Base-by-base conservation (phyloP, 2,888 invertebrate genomes). In the Deroplatys truncata region DNA sequence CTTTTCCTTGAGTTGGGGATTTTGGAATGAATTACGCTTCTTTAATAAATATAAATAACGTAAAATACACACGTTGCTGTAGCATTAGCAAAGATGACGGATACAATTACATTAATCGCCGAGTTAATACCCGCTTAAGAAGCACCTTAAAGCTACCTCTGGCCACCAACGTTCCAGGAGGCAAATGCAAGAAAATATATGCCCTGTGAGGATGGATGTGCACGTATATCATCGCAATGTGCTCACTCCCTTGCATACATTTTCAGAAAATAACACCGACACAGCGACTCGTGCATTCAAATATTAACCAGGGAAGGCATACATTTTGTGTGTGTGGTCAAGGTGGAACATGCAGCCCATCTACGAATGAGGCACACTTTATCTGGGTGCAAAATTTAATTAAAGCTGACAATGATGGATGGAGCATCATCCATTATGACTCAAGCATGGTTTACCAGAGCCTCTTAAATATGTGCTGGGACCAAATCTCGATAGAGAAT, bases 371-470 rank as follows among this genome's bases (percentile, higher is more conserved):
- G 84, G 28, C 16, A 84, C 84, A 25, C 43, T 28, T 86, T 86
- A 86, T 86, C 86, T 89, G 85, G 82, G 89, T 89, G 86, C 86
- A 86, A 29, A 89, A 89, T 89, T 89, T 86, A 89, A 89, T 89
- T 85, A 89, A 72, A 72, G 84, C 86, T 35, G 89, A 89, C 89
- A 86, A 83, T 89, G 89, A 89, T 86, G 89, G 89, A 89, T 89
- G 82, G 83, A 82, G 25, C 43, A 82, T 85, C 85, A 89, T 85
- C 49, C 72, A 56, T 87, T 72, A 86, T 56, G 84, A 84, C 56
- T 72, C 56, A 9, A 72, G 20, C 56, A 72, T 72, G 56, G 56
- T 72, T 72, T 72, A 20, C 56, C 56, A 72, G 56, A 72, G 56
- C 56, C 56, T 72, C 56, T 72, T 72, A 72, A 72, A 72, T 72